Percentiles rank a stretch among this genome's conserved stretches.
phyloP scores from a whole-genome alignment of 2,113 vertebrate species.

The Micronycteris hirsuta region DNA sequence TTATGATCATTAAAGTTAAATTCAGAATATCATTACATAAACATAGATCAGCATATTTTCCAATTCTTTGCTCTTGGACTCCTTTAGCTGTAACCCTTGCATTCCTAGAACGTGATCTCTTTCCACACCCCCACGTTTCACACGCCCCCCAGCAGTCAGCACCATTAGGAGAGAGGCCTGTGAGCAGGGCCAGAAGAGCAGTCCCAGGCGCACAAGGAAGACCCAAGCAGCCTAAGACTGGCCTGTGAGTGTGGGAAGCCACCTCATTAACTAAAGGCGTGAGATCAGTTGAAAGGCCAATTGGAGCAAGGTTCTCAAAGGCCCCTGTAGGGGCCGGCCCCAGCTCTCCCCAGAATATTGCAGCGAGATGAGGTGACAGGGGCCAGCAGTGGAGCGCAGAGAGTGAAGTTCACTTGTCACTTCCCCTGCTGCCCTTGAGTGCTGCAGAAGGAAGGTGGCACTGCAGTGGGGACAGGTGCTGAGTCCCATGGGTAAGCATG shows the following conservation, averaged over 20 bases:
- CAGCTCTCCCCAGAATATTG: neutral
- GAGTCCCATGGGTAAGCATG: neutral
- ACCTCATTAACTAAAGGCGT: neutral
- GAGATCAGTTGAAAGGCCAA: neutral
- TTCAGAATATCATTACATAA: neutral
- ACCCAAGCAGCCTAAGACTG: neutral
- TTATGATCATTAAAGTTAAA: neutral
- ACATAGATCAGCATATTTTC: neutral
- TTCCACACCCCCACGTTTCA: neutral
- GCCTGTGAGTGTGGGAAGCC: neutral
- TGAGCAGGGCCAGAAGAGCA: neutral
- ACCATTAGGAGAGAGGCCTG: neutral
- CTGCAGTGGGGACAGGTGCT: neutral
- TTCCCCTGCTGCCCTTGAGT: neutral
- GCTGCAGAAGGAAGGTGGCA: neutral
- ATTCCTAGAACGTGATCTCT: neutral
- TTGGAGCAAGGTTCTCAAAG: neutral
- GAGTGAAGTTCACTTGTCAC: neutral
- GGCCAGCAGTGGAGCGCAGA: neutral
- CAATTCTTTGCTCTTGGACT: neutral
- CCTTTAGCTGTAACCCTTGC: neutral
- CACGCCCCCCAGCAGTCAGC: neutral
- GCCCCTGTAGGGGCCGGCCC: neutral
- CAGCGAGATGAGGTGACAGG: neutral
- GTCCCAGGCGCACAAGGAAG: neutral